These are phyloP conservation scores for Oreochromis mossambicus DNA, from an alignment of 2,797 vertebrate species.

Conservation along the genomic window DNA sequence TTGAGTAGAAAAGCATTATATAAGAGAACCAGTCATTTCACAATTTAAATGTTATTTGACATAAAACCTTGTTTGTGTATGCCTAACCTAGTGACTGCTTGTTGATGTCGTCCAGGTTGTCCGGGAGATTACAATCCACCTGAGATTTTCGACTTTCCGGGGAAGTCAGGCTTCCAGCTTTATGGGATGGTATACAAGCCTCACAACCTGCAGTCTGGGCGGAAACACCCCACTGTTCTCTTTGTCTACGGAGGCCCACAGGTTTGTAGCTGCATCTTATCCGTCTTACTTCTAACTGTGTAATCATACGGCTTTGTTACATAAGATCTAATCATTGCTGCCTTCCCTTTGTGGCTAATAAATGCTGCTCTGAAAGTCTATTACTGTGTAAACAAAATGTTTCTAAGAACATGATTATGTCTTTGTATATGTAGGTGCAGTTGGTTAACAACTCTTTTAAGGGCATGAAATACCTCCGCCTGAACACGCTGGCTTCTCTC, in stretches of 20 bases:
- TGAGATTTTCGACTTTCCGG: conserved; percentile 92
- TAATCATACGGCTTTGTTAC: not conserved
- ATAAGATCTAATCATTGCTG: not conserved
- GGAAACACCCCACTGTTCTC: conserved; percentile 93
- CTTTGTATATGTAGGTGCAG: conserved; percentile 81
- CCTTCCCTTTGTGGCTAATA: not conserved
- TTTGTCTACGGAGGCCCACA: conserved; percentile 97
- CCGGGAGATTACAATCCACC: conserved; percentile 92
- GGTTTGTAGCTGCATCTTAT: conserved; percentile 68
- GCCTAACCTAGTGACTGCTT: not conserved
- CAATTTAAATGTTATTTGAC: not conserved
- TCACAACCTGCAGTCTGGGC: conserved; percentile 86
- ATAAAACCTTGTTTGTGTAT: not conserved
- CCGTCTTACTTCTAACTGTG: not conserved
- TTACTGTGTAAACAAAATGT: not conserved
- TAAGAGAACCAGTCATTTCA: not conserved
- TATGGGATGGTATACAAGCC: conserved; percentile 98
- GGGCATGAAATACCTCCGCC: conserved; percentile 93
- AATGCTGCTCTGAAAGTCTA: not conserved
- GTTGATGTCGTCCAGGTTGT: conserved; percentile 78
- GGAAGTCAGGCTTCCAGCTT: conserved; percentile 86
- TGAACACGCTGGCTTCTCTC: conserved; percentile 92
- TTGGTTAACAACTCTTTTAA: conserved; percentile 98
- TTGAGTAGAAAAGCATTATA: not conserved
- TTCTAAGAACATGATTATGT: not conserved